Base-by-base conservation (phyloP, 2,113 vertebrate species). In the Dasyurus viverrinus region DNA sequence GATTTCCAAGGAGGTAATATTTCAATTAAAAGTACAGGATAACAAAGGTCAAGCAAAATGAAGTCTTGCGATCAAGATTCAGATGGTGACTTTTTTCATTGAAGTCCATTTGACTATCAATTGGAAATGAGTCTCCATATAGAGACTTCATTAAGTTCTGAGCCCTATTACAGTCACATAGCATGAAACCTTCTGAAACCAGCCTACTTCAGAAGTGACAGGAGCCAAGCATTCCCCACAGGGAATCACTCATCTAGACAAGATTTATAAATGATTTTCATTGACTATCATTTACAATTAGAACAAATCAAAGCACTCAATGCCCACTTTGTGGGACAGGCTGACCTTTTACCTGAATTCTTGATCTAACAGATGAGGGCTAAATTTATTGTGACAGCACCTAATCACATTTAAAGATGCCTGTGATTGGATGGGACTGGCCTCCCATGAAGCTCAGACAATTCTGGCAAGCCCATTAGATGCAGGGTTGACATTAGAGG, bases 351-450 rank as follows among this genome's bases (percentile, higher is more conserved):
- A 97, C 98, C 98, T 84, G 19, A 93, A 98, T 97, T 97, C 93
- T 94, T 96, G 95, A 96, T 98, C 97, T 99, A 98, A 99, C 97
- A 95, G 98, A 99, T 98, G 98, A 99, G 97, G 98, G 98, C 98
- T 98, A 98, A 99, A 99, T 99, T 98, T 97, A 98, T 97, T 98
- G 98, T 98, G 99, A 99, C 98, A 98, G 98, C 96, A 96, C 96
- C 98, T 99, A 99, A 99, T 98, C 98, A 98, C 97, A 98, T 98
- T 98, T 94, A 97, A 97, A 97, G 94, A 91, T 97, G 98, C 96
- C 96, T 91, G n/a, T 60, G 94, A 97, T 97, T 97, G 97, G 96
- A 97, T 54, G 94, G 96, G 1, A 48, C 95, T 14, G 25, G 90
- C 91, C 95, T 96, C 96, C 96, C 94, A 97, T 36, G 97, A 97